These are phyloP conservation scores for Scatophagus argus DNA, from an alignment of 2,113 vertebrate species.

Conservation along the genomic window DNA sequence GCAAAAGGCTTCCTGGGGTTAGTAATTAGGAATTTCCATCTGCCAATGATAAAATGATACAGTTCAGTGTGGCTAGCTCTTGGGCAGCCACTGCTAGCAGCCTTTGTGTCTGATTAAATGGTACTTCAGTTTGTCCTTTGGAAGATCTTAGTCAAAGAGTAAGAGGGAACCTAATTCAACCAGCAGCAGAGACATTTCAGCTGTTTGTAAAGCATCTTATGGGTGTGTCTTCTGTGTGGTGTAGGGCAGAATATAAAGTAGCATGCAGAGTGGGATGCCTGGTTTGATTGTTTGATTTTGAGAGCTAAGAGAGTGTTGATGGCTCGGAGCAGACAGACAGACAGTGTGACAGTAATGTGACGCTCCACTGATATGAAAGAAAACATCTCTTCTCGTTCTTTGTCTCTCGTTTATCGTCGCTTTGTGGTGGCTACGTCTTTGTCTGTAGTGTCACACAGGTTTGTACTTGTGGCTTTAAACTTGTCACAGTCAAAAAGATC, in stretches of 20 bases:
- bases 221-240: neutral
- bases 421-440: neutral
- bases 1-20: slow-evolving; percentile 56
- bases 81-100: neutral
- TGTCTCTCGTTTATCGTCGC: neutral
- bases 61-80: neutral
- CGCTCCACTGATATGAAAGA: neutral
- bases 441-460: neutral
- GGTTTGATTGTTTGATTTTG: slow-evolving; percentile 37
- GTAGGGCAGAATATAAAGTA: slow-evolving; percentile 40
- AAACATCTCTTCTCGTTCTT: neutral
- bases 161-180: neutral
- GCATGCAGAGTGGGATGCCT: slow-evolving; percentile 12
- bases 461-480: neutral
- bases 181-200: neutral
- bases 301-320: slow-evolving; percentile 20
- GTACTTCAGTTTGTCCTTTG: neutral
- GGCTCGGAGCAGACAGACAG: slow-evolving; percentile 13
- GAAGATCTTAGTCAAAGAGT: neutral
- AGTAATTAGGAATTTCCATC: slow-evolving; percentile 63
- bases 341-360: slow-evolving; percentile 15
- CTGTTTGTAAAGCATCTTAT: neutral
- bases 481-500: neutral
- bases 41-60: slow-evolving; percentile 49
- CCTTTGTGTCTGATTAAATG: slow-evolving; percentile 13